Percentiles rank a stretch among this genome's conserved stretches.
phyloP scores from a whole-genome alignment of 2,113 vertebrate genomes.

The Otis tarda region DNA sequence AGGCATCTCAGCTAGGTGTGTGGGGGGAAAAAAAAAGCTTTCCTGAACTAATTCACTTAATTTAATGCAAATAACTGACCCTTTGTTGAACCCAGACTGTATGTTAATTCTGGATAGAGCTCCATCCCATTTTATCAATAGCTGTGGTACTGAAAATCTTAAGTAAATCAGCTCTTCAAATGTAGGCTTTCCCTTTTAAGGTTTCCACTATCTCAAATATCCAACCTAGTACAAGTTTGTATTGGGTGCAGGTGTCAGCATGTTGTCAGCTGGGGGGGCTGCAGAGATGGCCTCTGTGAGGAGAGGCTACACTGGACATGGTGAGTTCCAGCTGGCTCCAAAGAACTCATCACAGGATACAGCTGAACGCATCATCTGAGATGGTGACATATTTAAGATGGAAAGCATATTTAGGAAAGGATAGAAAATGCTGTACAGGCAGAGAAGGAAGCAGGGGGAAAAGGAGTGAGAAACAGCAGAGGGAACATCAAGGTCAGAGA shows the following conservation, averaged over 20 bases:
- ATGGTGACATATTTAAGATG: background rate
- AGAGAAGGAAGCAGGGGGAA: background rate
- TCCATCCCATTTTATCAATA: background rate
- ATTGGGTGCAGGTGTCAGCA: background rate
- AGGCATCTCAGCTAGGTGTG: background rate
- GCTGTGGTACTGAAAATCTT: background rate
- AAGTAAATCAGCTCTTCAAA: background rate
- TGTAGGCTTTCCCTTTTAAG: background rate
- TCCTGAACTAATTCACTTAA: background rate
- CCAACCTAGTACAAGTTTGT: background rate
- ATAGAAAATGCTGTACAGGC: background rate
- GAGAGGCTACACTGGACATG: background rate
- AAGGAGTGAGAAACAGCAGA: background rate
- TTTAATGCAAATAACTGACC: background rate
- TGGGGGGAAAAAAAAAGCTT: rapidly evolving
- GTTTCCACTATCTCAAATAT: background rate
- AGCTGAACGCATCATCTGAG: background rate
- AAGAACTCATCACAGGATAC: background rate
- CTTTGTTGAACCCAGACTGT: background rate
- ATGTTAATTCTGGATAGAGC: background rate
- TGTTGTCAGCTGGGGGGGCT: background rate
- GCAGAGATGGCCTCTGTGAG: background rate
- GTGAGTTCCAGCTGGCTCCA: background rate
- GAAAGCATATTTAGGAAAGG: background rate
- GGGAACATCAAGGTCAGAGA: background rate